phyloP scores from a whole-genome alignment of 2,113 vertebrate genomes.

The Eudyptes chrysolophus region DNA sequence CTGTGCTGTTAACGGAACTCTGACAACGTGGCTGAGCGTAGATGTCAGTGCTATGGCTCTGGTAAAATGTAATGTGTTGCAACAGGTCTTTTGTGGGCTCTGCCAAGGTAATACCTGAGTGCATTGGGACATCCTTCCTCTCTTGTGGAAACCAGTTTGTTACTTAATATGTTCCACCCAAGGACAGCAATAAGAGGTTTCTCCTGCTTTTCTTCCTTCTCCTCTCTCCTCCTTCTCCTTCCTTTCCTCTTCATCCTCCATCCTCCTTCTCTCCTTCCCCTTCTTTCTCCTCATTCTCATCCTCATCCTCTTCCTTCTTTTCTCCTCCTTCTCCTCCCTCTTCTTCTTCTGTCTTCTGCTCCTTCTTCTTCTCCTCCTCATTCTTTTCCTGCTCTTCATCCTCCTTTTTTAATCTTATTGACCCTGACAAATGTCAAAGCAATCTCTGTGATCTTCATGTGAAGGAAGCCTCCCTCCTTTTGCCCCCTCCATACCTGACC shows the following conservation, averaged over 20 bases:
- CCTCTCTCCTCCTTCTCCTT: neutral
- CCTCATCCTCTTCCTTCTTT: neutral
- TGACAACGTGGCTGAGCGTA: neutral
- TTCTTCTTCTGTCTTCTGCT: neutral
- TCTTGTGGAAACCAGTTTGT: neutral
- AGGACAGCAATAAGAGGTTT: neutral
- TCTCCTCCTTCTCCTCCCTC: neutral
- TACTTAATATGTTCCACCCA: neutral
- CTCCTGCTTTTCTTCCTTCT: neutral
- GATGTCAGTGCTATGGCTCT: neutral
- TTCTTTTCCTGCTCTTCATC: neutral
- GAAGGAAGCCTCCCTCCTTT: neutral
- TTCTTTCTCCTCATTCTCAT: neutral
- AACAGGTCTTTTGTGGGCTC: neutral
- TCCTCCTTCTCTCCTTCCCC: neutral
- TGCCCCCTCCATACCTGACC: neutral
- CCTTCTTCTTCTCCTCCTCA: neutral
- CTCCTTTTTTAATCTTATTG: neutral
- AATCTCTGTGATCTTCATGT: neutral
- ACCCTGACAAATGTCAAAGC: neutral
- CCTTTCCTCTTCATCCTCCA: neutral
- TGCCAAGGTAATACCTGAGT: neutral
- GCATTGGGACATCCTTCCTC: neutral
- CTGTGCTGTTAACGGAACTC: neutral
- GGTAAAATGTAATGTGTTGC: neutral